Evolutionary conservation across 2,113 vertebrate genomes (phyloP), one percentile per base, ranked within the genome.

Genomic region (Dissostichus mawsoni): DNA sequence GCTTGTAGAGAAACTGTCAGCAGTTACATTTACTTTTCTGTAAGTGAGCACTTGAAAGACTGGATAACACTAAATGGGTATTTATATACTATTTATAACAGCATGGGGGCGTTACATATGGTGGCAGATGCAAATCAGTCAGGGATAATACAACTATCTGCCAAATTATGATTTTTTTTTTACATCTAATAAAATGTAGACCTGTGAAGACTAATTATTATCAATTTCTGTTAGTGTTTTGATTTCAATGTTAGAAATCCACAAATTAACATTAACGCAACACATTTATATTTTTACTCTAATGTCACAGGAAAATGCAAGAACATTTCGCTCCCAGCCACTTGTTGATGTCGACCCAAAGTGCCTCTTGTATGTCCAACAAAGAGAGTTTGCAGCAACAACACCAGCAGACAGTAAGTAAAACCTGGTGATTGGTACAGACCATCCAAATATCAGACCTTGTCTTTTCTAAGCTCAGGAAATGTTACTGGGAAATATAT

Each of bases 371-470:
- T 99, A 99, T 57, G 93, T 99, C 58, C 97, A 98, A 85, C 98
- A 99, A 81, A 94, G 98, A 92, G 98, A 99, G 82, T 97, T 97
- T 89, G 98, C 98, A 11, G 96, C 95, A 83, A 98, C 98, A 11
- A 98, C 96, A 23, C 97, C 98, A 80, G 88, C 92, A 89, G 98
- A 99, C 91, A 92, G 98, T 99, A 93, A 89, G 93, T 92, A 13
- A 68, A 77, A 11, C 44, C 14, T 36, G 14, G 50, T n/a, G 1
- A 51, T 20, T 18, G 45, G 23, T 67, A 48, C 3, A 69, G 10
- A 29, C 11, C 12, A n/a, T 41, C 44, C 25, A 14, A 33, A 23
- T 57, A 64, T 71, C 18, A 23, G 9, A 14, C 4, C 13, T 11
- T 52, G 4, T 12, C 4, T 45, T 62, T 16, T n/a, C 10, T 47